phyloP scores from a whole-genome alignment of 2,797 vertebrate species.

The Poecilia wingei region DNA sequence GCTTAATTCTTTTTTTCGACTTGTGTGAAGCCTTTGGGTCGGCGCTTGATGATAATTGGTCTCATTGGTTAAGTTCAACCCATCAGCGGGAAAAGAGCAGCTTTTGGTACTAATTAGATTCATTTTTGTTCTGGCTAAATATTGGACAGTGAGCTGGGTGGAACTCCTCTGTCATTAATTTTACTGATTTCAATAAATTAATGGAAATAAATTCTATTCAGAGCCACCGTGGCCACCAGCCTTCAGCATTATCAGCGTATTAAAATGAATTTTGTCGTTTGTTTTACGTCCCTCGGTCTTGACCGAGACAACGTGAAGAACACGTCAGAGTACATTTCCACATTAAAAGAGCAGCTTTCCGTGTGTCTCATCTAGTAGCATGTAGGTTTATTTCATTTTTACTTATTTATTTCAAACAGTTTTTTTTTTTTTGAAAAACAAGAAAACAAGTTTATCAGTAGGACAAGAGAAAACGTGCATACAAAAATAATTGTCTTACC shows the following conservation, averaged over 20 bases:
- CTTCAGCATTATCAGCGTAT: neutral
- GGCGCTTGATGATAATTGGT: constrained; percentile 13
- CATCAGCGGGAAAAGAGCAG: constrained; percentile 3
- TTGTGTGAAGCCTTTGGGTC: constrained; percentile 5
- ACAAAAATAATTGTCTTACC: no score
- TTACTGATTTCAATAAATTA: neutral
- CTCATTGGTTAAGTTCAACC: constrained; percentile 7
- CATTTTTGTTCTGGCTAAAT: constrained; percentile 5
- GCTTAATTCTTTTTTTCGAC: neutral
- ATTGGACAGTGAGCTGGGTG: constrained; percentile 13
- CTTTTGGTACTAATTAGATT: constrained; percentile 10
- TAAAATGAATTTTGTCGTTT: neutral
- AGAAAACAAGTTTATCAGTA: no score
- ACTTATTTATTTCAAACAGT: no score
- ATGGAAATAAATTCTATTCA: neutral
- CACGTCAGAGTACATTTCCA: neutral
- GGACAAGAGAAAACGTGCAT: no score
- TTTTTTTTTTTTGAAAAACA: no score
- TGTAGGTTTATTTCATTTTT: neutral
- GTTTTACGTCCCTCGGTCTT: neutral
- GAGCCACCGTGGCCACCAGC: neutral
- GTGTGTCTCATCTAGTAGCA: neutral
- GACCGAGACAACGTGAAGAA: neutral
- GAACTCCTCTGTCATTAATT: neutral
- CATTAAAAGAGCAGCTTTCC: neutral